Evolutionary conservation across 1,140 invertebrate species (phyloP).

Genomic region (Drosophila setifemur): DNA sequence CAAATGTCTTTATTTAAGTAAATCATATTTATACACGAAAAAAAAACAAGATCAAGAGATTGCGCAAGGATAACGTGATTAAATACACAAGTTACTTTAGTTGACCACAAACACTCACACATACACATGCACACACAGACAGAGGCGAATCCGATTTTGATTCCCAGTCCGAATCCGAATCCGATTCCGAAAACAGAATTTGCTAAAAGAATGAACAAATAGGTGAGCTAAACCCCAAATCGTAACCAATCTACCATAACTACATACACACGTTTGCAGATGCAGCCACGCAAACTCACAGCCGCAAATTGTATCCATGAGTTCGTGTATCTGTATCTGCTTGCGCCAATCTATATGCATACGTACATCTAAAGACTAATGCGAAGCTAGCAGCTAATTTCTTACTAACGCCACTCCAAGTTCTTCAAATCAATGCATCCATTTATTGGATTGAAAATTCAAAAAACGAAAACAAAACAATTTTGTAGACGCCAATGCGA

Average conservation of each 20-base stretch:
- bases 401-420: constrained; percentile 61
- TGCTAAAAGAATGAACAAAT: constrained; percentile 61
- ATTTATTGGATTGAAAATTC: constrained; percentile 3
- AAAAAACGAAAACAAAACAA: constrained; percentile 13
- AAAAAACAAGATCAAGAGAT: constrained; percentile 48
- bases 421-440: background rate
- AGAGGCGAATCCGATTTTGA: constrained; percentile 32
- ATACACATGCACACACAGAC: constrained; percentile 24
- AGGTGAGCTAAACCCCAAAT: constrained; percentile 83
- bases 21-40: constrained; percentile 35
- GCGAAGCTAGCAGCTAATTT: constrained; percentile 62
- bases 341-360: constrained; percentile 30
- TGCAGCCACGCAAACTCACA: constrained; percentile 27
- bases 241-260: constrained; percentile 71
- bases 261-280: constrained; percentile 42
- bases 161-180: no score
- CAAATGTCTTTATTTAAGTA: constrained; percentile 74
- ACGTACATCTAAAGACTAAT: constrained; percentile 64
- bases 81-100: constrained; percentile 73
- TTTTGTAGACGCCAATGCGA: constrained; percentile 46
- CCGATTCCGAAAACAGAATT: constrained; percentile 45
- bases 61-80: constrained; percentile 55
- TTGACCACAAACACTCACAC: constrained; percentile 57
- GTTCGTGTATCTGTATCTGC: background rate
- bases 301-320: background rate